Evolutionary conservation across 2,797 vertebrate genomes (phyloP).

Genomic region (Gymnothorax javanicus): DNA sequence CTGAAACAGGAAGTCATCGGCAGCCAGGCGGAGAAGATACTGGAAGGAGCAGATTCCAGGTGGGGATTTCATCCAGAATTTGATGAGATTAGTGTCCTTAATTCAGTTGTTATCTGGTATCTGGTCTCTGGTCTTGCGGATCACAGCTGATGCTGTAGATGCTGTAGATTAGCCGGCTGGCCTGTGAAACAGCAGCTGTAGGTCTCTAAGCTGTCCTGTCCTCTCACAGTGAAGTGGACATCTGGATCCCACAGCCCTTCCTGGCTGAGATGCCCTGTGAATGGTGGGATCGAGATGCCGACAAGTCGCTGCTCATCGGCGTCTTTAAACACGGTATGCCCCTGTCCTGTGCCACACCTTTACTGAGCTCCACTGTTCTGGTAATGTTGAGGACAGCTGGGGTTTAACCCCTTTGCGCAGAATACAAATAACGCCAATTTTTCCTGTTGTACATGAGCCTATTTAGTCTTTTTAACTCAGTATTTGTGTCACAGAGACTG

Average conservation of each 20-base stretch:
- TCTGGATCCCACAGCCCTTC: constrained; percentile 95
- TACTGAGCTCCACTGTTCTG: too few relatives aligned
- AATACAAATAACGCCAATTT: too few relatives aligned
- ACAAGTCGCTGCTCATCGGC: constrained; percentile 94
- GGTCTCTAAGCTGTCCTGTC: not conserved
- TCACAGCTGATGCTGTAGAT: not conserved
- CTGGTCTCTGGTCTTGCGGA: not conserved
- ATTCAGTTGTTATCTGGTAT: too few relatives aligned
- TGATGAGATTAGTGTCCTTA: not conserved
- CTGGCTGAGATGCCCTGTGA: constrained; percentile 91
- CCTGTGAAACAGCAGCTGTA: not conserved
- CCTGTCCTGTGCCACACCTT: not conserved
- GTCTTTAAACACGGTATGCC: constrained; percentile 94
- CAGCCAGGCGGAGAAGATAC: constrained; percentile 85
- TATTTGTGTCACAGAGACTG: too few relatives aligned
- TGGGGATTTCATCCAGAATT: constrained; percentile 64
- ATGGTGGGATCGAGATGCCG: constrained; percentile 92
- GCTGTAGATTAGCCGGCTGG: not conserved
- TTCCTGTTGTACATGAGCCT: too few relatives aligned
- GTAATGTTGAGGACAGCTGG: too few relatives aligned
- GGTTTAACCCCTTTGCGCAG: too few relatives aligned
- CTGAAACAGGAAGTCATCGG: constrained; percentile 98
- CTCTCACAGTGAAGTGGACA: constrained; percentile 85
- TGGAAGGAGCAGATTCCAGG: constrained; percentile 90
- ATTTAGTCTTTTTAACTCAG: too few relatives aligned